A percentile compares a stretch with the other conserved stretches of the same genome.
Conservation (phyloP, 30 jellyfish, hydroid and myxozoan genomes). For the Rhopilema esculentum region DNA sequence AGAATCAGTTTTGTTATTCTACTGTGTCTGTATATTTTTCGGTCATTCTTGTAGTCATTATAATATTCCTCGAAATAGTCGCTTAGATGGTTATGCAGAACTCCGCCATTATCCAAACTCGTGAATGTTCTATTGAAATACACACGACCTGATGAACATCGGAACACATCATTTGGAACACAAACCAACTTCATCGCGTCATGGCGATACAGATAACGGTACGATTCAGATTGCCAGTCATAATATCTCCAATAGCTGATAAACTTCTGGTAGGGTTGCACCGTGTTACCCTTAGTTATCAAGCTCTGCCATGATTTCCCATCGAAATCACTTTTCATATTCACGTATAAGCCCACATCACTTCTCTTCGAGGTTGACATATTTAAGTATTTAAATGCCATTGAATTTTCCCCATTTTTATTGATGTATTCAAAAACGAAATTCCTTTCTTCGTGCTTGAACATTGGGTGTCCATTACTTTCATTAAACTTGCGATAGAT, state of each 20-base stretch:
- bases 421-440: no score
- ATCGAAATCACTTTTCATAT: not conserved
- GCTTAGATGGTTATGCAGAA: conserved; percentile 1
- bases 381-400: not conserved
- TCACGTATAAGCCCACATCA: conserved; percentile 19
- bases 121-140: conserved; percentile 27
- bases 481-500: not conserved
- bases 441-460: conserved; percentile 35
- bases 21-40: conserved; percentile 67
- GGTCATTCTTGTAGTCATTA: conserved; percentile 14
- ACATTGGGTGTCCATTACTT: conserved; percentile 11
- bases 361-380: not conserved
- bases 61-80: conserved; percentile 30
- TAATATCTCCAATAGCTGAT: conserved; percentile 35
- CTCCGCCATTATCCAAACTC: not conserved
- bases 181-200: no score
- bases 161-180: no score
- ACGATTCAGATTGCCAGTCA: conserved; percentile 27
- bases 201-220: conserved; percentile 14
- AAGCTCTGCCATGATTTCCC: conserved; percentile 1
- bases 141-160: conserved; percentile 41
- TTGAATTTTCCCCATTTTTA: not conserved
- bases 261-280: conserved; percentile 30
- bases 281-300: conserved; percentile 38
- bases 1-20: conserved; percentile 22